Evolutionary conservation across 2,888 invertebrate genomes (phyloP).

Genomic region (Athalia rosae): DNA sequence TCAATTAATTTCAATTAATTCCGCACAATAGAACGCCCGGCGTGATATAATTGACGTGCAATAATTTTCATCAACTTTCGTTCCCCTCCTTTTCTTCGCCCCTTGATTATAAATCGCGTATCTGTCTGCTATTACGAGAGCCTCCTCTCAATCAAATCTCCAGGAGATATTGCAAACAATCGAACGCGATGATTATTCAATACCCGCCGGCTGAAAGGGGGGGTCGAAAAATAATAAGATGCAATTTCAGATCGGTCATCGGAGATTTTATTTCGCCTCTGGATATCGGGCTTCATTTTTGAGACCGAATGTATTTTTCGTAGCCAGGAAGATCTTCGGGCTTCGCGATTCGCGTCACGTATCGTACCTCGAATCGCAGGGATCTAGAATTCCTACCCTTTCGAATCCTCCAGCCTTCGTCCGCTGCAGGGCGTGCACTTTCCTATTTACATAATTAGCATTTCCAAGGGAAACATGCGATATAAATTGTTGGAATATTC

Average conservation of each 20-base stretch:
- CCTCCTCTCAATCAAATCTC: constrained; percentile 26
- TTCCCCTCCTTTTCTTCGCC: background rate
- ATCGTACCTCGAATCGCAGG: constrained; percentile 13
- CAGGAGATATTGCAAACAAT: background rate
- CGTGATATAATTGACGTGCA: constrained; percentile 24
- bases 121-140: background rate
- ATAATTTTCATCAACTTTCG: constrained; percentile 33
- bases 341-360: constrained; percentile 14
- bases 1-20: constrained; percentile 43
- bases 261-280: too few relatives aligned
- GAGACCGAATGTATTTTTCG: background rate
- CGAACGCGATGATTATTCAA: background rate
- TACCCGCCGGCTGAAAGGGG: background rate
- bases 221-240: too few relatives aligned
- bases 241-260: too few relatives aligned
- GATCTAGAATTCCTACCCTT: constrained; percentile 3
- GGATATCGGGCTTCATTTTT: too few relatives aligned
- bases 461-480: background rate
- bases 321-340: background rate
- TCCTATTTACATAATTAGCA: constrained; percentile 1
- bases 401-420: background rate
- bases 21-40: constrained; percentile 18
- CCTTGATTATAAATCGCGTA: background rate
- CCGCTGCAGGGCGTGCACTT: constrained; percentile 12
- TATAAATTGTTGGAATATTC: too few relatives aligned